Conservation (phyloP, 2,888 invertebrate genomes). For the Lamellibrachia columna region DNA sequence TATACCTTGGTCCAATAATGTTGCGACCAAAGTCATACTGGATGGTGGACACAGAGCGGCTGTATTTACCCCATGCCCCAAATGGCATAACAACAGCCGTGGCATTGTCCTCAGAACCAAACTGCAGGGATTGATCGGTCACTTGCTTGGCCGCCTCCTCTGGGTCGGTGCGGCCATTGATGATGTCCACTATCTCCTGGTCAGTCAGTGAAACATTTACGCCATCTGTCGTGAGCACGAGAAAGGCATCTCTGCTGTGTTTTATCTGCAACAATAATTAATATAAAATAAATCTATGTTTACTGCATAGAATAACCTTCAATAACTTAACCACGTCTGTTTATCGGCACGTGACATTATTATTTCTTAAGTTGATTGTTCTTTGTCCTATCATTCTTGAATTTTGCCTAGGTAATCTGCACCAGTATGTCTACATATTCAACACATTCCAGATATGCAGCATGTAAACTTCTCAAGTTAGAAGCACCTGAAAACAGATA, state of each 20-base stretch:
- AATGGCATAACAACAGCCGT: slow-evolving; percentile 68
- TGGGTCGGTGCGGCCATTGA: slow-evolving; percentile 65
- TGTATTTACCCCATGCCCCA: slow-evolving; percentile 69
- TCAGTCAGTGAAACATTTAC: slow-evolving; percentile 67
- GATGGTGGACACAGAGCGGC: slow-evolving; percentile 46
- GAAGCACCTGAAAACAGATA: too few relatives aligned
- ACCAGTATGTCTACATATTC: too few relatives aligned
- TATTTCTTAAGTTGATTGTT: too few relatives aligned
- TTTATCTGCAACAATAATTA: slow-evolving; percentile 57
- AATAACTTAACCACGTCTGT: background rate
- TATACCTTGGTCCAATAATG: slow-evolving; percentile 23
- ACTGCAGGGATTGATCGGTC: slow-evolving; percentile 69
- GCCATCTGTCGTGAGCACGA: slow-evolving; percentile 68
- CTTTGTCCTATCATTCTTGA: too few relatives aligned
- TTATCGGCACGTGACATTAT: too few relatives aligned
- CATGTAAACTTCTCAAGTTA: too few relatives aligned
- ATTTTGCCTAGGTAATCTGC: too few relatives aligned
- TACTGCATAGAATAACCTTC: background rate
- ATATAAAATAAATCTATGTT: background rate
- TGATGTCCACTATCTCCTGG: slow-evolving; percentile 67
- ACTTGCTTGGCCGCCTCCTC: slow-evolving; percentile 65
- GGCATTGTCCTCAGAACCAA: slow-evolving; percentile 69
- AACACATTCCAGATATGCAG: too few relatives aligned
- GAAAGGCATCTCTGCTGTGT: slow-evolving; percentile 68
- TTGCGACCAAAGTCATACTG: slow-evolving; percentile 31